Evolutionary conservation across 2,113 vertebrate species (phyloP), one percentile per base, ranked within the genome.

Genomic region (Sinocyclocheilus grahami): DNA sequence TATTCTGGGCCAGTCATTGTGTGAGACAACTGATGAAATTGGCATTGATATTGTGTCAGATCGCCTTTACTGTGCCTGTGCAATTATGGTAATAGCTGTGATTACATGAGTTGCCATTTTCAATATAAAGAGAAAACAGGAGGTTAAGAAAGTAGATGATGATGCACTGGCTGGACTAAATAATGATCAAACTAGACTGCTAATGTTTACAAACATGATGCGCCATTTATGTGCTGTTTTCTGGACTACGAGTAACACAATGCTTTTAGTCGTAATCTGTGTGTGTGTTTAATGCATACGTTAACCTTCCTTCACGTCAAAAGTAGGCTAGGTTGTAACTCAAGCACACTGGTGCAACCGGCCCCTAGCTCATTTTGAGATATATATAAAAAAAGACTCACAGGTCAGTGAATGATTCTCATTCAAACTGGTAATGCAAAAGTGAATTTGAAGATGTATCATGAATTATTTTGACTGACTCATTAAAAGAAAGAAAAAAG

Each of bases 41-140:
- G 81, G 24, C 65, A 83, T 83, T 83, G 81, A 83, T 83, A 71
- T 83, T 83, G 81, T 83, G 81, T 83, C 81, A 71, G 27, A 83
- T 83, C 1, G 48, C 65, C 81, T 69, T 83, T 69, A 71, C 27
- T 13, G 62, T 51, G 81, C 65, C 24, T 53, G n/a, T 1, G 39
- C 81, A 83, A 83, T 83, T 83, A 83, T 83, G 81, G 48, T 83
- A 83, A 83, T 71, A 55, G 81, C 24, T 62, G 46, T 71, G 65
- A 69, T 33, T 83, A 83, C 65, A 55, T 71, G 46, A 83, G 18
- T 42, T 71, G 81, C 81, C 42, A n/a, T 55, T 37, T 71, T 83
- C 81, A 71, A 71, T 83, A 55, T 71, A n/a, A n/a, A 69, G 65
- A 71, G 79, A 82, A 48, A 82, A 48, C 33, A 3, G 58, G 6